Conservation (phyloP, 2,888 invertebrate species). For the Isotomurus palustris region DNA sequence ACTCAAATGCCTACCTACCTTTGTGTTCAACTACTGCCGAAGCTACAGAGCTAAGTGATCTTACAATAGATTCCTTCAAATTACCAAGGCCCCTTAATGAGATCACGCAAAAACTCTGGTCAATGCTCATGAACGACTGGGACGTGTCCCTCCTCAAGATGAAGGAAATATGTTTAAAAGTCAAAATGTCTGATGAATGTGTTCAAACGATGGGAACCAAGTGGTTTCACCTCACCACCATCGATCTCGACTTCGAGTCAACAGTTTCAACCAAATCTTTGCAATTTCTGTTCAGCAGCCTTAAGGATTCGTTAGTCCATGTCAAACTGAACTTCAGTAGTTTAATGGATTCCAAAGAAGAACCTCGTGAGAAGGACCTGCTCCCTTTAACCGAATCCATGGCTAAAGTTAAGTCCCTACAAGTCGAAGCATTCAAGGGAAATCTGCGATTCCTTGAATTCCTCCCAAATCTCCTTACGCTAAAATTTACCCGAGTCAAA, state of each 20-base stretch:
- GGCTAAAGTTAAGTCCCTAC: neutral
- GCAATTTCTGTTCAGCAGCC: conserved; percentile 4
- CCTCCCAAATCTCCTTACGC: conserved; percentile 4
- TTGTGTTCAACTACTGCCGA: too few species aligned
- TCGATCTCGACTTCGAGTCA: conserved; percentile 4
- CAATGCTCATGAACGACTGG: conserved; percentile 1
- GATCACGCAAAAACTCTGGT: too few species aligned
- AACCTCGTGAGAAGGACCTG: neutral
- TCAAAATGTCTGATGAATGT: conserved; percentile 3
- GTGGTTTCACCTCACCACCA: conserved; percentile 2
- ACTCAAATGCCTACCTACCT: neutral
- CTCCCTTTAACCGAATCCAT: neutral
- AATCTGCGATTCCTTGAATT: conserved; percentile 11
- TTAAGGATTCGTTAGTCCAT: conserved; percentile 1
- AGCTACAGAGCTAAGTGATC: neutral
- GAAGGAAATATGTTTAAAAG: neutral
- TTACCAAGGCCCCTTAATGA: too few species aligned
- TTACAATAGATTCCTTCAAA: too few species aligned
- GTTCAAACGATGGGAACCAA: conserved; percentile 1
- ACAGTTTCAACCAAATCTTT: neutral
- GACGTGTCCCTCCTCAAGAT: neutral
- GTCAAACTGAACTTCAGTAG: conserved; percentile 7
- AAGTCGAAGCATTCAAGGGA: conserved; percentile 9
- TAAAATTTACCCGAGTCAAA: conserved; percentile 2
- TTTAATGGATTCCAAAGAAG: neutral